Percentiles rank a stretch among this genome's conserved stretches.
phyloP scores from a whole-genome alignment of 2,797 vertebrate species.

The Ctenochaetus hawaiiensis region DNA sequence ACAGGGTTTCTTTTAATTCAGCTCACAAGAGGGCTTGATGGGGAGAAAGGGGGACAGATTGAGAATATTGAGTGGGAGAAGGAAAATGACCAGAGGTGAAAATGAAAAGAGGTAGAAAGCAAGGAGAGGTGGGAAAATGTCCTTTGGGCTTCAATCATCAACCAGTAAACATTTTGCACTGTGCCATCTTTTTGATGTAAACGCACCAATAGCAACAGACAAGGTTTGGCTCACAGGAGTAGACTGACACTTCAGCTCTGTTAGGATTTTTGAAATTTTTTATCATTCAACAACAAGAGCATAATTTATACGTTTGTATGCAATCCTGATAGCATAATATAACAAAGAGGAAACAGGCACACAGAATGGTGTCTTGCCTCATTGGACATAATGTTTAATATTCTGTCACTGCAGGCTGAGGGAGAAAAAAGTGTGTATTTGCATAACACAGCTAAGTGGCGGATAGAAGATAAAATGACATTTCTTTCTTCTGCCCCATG shows the following conservation, averaged over 20 bases:
- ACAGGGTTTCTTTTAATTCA: constrained; percentile 17
- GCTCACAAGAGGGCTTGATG: constrained; percentile 15
- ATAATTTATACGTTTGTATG: not conserved
- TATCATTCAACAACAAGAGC: not conserved
- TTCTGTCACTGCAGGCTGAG: not conserved
- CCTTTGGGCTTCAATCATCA: constrained; percentile 36
- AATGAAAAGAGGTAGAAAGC: constrained; percentile 22
- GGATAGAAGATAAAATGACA: constrained; percentile 48
- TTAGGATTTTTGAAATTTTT: not conserved
- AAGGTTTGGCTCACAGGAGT: not conserved
- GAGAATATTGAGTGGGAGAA: constrained; percentile 30
- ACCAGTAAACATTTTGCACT: constrained; percentile 45
- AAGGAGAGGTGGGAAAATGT: constrained; percentile 29
- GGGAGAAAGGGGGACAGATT: not conserved
- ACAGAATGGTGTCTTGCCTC: not conserved
- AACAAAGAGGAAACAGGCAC: not conserved
- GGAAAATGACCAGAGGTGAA: constrained; percentile 41
- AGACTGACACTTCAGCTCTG: not conserved
- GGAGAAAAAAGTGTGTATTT: constrained; percentile 17
- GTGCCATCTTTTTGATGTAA: constrained; percentile 30
- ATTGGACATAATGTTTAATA: not conserved
- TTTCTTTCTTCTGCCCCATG: constrained; percentile 34
- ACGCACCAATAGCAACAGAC: not conserved
- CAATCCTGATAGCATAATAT: not conserved
- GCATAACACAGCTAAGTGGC: constrained; percentile 30